phyloP scores from a whole-genome alignment of 1,140 invertebrate species.

The Penaeus indicus region DNA sequence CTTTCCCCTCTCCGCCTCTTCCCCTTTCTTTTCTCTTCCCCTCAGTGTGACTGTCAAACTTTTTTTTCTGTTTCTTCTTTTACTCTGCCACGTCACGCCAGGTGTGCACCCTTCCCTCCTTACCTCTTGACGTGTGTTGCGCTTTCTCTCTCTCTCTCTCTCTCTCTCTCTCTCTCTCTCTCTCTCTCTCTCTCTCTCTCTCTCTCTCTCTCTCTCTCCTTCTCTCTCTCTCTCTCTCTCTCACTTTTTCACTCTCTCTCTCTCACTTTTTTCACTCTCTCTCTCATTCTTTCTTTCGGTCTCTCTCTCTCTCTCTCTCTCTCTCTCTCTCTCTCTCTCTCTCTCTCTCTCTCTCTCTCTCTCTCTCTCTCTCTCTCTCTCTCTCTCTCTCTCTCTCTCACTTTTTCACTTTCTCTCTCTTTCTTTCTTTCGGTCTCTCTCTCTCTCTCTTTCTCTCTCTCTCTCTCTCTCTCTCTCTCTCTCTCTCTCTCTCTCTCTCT shows the following conservation, averaged over 20 bases:
- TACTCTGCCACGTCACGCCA: too few relatives aligned
- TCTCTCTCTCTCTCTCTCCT: slow-evolving; percentile 18
- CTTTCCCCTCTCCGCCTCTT: not conserved
- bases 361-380: not conserved
- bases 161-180: not conserved
- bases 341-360: not conserved
- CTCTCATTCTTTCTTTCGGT: not conserved
- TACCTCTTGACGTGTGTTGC: not conserved
- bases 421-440: not conserved
- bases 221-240: not conserved
- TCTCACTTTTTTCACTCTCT: not conserved
- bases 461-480: slow-evolving; percentile 3
- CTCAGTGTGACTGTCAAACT: not conserved
- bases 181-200: slow-evolving; percentile 7
- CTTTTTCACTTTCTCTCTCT: not conserved
- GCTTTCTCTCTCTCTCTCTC: not conserved
- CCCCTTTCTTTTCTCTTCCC: slow-evolving; percentile 16
- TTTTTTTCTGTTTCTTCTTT: not conserved
- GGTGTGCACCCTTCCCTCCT: not conserved
- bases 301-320: slow-evolving; percentile 16
- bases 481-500: slow-evolving; percentile 22
- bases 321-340: not conserved
- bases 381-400: not conserved
- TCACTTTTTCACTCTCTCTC: not conserved
- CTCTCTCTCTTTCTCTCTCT: not conserved